These are phyloP conservation scores for Chaenodraco wilsoni DNA, from an alignment of 2,797 vertebrate species.

Conservation along the genomic window DNA sequence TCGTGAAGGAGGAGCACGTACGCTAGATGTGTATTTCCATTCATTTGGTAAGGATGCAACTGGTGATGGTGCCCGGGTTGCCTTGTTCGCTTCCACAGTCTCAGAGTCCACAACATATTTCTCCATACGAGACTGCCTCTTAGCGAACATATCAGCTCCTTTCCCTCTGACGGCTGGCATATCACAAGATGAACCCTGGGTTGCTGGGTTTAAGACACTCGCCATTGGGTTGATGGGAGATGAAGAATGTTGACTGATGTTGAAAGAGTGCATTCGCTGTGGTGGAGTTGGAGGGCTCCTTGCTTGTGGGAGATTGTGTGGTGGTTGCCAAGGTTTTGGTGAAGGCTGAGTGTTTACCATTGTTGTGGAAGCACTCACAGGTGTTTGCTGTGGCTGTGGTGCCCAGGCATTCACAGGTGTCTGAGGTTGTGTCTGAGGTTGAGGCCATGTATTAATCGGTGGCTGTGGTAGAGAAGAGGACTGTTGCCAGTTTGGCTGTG, in stretches of 20 bases:
- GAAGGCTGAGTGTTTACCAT: conserved; percentile 70
- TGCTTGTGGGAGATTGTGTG: conserved; percentile 61
- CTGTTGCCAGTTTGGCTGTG: conserved; percentile 75
- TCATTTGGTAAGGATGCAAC: conserved; percentile 91
- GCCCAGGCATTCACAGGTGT: conserved; percentile 66
- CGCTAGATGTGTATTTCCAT: conserved; percentile 96
- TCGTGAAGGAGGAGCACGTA: conserved; percentile 93
- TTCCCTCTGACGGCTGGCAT: conserved; percentile 93
- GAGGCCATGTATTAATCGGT: conserved; percentile 66
- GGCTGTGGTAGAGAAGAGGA: conserved; percentile 60
- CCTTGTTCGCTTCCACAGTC: conserved; percentile 92
- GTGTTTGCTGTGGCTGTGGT: conserved; percentile 81
- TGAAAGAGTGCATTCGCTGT: conserved; percentile 77
- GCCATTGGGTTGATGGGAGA: conserved; percentile 85
- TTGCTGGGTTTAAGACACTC: conserved; percentile 71
- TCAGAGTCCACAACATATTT: conserved; percentile 96
- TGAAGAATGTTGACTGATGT: conserved; percentile 69
- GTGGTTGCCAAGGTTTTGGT: conserved; percentile 79
- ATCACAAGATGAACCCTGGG: conserved; percentile 85
- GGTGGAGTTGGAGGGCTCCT: conserved; percentile 68
- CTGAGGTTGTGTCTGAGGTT: conserved; percentile 70
- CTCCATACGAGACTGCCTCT: conserved; percentile 97
- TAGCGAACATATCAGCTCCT: conserved; percentile 97
- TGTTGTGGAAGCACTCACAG: conserved; percentile 74
- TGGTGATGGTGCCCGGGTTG: conserved; percentile 88